Evolutionary conservation across 2,113 vertebrate genomes (phyloP), one percentile per base, ranked within the genome.

Genomic region (Pseudolaguvia tuberculata): DNA sequence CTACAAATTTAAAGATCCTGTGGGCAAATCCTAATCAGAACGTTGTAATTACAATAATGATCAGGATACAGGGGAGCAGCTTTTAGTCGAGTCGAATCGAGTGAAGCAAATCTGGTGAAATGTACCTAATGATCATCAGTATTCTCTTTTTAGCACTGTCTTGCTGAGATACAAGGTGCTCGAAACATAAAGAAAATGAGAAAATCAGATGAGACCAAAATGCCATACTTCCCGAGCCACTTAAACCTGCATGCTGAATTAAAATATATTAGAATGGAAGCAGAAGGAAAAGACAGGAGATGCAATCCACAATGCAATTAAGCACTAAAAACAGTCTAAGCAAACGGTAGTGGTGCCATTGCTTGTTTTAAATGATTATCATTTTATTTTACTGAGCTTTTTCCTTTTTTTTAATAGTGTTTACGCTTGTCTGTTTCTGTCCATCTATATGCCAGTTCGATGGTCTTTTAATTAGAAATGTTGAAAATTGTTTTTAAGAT

Each of bases 101-200:
- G 35, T 45, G 53, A 57, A 57, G 69, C 69, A 71, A 71, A 71
- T 71, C 14, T 70, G 56, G 55, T 57, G 25, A 71, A 57, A 56
- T 55, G 20, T 57, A 71, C 53, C 53, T 71, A 57, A 71, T 71
- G 55, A 71, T 57, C 35, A 71, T 57, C 21, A 57, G 14, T 20
- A 53, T 52, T 57, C 52, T 71, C 69, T 53, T 62, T 62, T 73
- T 50, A 52, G 56, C 45, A 62, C 20, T 62, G 45, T 73, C 27
- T 62, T 29, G 9, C 47, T 23, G 76, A 21, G 78, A 79, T 74
- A 85, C 72, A 86, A 82, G 25, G 42, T 39, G 63, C 75, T 62
- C 18, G 11, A 23, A 58, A 17, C 39, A 15, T 59, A 50, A 29
- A 59, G 10, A 50, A n/a, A 27, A 47, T 14, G 55, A 72, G 18